These are phyloP conservation scores for Arizona elegans DNA, from an alignment of 2,113 vertebrate genomes.

Conservation along the genomic window DNA sequence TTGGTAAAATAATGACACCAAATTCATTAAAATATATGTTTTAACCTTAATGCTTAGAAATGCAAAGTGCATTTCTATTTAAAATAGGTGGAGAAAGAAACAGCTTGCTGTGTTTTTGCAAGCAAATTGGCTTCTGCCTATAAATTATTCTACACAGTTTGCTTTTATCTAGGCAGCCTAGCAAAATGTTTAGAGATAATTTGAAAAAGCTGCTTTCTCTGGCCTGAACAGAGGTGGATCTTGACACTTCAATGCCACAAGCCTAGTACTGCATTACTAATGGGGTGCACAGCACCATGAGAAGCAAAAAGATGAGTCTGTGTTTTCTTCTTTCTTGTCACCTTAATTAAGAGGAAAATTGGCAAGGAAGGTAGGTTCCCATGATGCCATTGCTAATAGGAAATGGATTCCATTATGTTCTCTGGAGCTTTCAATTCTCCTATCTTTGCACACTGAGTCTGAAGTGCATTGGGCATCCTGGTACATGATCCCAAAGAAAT, in stretches of 20 bases:
- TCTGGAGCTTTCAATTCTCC: not conserved
- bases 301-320: not conserved
- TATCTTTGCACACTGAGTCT: not conserved
- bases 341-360: not conserved
- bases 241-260: conserved; percentile 36
- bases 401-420: not conserved
- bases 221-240: conserved; percentile 40
- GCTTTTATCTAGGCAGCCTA: conserved; percentile 54
- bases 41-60: conserved; percentile 22
- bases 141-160: conserved; percentile 71
- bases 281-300: not conserved
- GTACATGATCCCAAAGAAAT: not conserved
- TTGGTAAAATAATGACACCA: conserved; percentile 40
- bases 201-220: conserved; percentile 56
- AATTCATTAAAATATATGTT: conserved; percentile 50
- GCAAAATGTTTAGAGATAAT: conserved; percentile 53
- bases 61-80: conserved; percentile 50
- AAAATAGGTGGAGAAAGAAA: conserved; percentile 20
- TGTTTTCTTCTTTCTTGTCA: conserved; percentile 29
- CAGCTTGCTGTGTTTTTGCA: conserved; percentile 55
- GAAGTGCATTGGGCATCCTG: not conserved
- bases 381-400: not conserved
- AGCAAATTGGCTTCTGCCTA: conserved; percentile 64
- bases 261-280: not conserved
- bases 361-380: not conserved